Percentiles rank a stretch among this genome's conserved stretches.
Evolutionary conservation across 37 sponge, comb jelly and placozoan species (phyloP).

Genomic region (Halisarca cf. caerulea): DNA sequence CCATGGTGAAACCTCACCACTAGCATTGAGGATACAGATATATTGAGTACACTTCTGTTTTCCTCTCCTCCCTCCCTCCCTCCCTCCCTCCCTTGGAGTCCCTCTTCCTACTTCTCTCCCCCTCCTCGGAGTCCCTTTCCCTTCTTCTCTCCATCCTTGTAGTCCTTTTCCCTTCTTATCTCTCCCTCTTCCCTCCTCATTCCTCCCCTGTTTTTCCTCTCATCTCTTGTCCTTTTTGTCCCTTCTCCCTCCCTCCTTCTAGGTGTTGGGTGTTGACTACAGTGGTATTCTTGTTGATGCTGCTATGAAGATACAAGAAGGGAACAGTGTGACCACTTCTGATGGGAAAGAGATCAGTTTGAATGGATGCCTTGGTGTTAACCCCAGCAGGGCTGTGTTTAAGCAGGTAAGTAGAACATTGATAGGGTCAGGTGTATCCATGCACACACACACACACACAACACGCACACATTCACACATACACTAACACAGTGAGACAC

Average conservation of each 20-base stretch:
- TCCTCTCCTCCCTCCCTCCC: not conserved
- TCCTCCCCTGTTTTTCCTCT: no score
- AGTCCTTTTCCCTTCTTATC: not conserved
- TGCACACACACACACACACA: not conserved
- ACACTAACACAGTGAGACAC: no score
- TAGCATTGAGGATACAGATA: no score
- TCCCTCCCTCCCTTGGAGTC: not conserved
- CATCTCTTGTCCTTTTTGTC: no score
- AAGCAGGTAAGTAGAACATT: no score
- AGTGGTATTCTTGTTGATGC: slow-evolving; percentile 73
- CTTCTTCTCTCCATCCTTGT: no score
- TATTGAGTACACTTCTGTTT: not conserved
- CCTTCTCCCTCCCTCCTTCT: not conserved
- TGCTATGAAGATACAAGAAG: slow-evolving; percentile 60
- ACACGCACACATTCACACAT: no score
- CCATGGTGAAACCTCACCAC: no score
- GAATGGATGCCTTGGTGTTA: not conserved
- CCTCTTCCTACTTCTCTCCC: not conserved
- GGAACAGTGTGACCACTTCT: not conserved
- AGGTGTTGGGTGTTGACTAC: slow-evolving; percentile 87
- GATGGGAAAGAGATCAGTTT: not conserved
- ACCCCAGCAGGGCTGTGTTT: slow-evolving; percentile 29
- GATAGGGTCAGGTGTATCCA: no score
- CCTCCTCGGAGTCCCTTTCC: not conserved
- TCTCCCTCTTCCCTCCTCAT: not conserved